These are phyloP conservation scores for Acanthurus lineatus DNA, from an alignment of 2,797 vertebrate genomes.

Conservation along the genomic window DNA sequence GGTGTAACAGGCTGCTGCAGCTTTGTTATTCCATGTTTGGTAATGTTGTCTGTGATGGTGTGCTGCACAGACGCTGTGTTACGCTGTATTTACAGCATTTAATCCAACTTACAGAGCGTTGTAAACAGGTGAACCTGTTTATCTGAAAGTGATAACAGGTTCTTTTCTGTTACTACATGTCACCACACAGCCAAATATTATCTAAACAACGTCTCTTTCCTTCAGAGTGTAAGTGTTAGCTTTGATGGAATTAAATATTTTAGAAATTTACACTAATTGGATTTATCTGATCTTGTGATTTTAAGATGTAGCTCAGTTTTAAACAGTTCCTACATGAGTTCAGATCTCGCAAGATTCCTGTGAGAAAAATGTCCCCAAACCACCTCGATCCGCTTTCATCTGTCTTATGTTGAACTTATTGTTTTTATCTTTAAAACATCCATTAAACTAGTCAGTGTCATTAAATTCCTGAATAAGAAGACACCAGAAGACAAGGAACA, in stretches of 20 bases:
- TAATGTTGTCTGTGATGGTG: background rate
- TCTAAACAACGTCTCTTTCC: no score
- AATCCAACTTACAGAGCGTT: background rate
- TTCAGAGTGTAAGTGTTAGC: background rate
- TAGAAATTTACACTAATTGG: no score
- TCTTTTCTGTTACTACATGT: background rate
- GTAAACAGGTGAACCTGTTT: background rate
- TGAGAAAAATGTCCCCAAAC: no score
- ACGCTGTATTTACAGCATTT: background rate
- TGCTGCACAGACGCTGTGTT: background rate
- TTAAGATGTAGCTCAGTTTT: background rate
- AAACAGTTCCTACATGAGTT: no score
- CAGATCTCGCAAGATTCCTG: no score
- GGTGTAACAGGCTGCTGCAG: background rate
- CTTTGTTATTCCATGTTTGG: background rate
- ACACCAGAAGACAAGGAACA: background rate
- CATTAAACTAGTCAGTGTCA: background rate
- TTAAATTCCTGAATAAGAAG: background rate
- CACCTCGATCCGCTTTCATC: no score
- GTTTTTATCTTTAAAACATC: background rate
- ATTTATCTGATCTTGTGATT: background rate
- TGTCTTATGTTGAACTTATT: no score
- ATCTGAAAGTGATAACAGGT: background rate
- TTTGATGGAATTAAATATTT: no score
- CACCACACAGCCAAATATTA: background rate